Base-by-base conservation (phyloP, 1,140 invertebrate species). In the Anoplophora glabripennis region DNA sequence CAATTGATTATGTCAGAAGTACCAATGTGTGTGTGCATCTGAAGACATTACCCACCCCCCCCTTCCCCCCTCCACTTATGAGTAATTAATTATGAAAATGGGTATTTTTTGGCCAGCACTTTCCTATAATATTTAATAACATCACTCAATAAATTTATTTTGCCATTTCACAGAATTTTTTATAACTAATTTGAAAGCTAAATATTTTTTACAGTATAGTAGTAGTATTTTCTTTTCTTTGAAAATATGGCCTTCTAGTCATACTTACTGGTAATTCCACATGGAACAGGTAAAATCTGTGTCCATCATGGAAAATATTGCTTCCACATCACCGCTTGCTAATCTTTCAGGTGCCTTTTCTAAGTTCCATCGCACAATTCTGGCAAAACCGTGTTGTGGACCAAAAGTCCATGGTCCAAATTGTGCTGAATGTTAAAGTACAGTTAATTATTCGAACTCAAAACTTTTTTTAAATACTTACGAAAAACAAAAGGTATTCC, bases 401-500 rank as follows among this genome's bases (percentile, higher is more conserved):
- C 93, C 93, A 75, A 88, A 92, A 45, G 87, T 87, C 93, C 93
- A 96, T 58, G 89, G 83, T 56, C 94, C 94, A 78, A 96, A 96
- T 83, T 96, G 92, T 70, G 94, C 93, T 96, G 79, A 77, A 69
- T 14, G 14, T 40, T 40, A 14, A 37, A 7, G 38, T 40, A 40
- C 4, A 40, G 9, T 40, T 40, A 40, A n/a, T 40, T 40, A 40
- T 4, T 12, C 3, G 5, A 53, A 38, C n/a, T 53, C 14, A 33
- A n/a, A 14, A 14, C n/a, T n/a, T 1, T 11, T 53, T 21, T 12
- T 38, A 11, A 14, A 37, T 76, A 92, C 92, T 94, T 86, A 96
- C 93, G 94, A 80, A 96, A 97, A 64, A 97, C 91, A 77, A 97
- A 90, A 58, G 93, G 93, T 77, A 96, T 94, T 72, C 94, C 94